Evolutionary conservation across 1,140 invertebrate genomes (phyloP), one percentile per base, ranked within the genome.

Genomic region (Eurosta solidaginis): DNA sequence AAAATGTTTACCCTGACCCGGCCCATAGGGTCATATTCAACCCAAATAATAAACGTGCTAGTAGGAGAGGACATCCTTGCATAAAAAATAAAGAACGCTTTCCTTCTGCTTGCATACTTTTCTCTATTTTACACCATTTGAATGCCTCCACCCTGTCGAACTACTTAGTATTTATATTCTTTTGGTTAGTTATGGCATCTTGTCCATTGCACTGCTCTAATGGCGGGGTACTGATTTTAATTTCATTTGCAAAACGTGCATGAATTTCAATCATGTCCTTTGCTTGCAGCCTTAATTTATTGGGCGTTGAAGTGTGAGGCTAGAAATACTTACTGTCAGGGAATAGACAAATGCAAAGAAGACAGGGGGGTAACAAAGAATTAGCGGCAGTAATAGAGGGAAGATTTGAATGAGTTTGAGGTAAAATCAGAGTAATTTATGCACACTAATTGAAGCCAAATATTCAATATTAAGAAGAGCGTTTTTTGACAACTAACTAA

Each of bases 161-260:
- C 17, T 27, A 47, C 22, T 74, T 74, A 27, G 22, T 20, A 74
- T 74, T 74, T 29, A 74, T 47, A 74, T 36, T 9, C 59, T 74
- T n/a, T 27, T 36, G 20, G 27, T 22, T 45, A 47, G 44, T 44
- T 27, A 36, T 27, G 25, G 42, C 17, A 10, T 20, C 14, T 74
- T 74, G 25, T 74, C 73, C 10, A 68, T 40, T 68, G 59, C 27
- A 40, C 14, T 33, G 59, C 59, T 40, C 54, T 74, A 45, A 25
- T 47, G 17, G 25, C 40, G n/a, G 10, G 33, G 68, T 74, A 74
- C 45, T 76, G 75, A 76, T 54, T 76, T 68, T 76, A 76, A 76
- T 76, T 76, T 76, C 27, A 76, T 76, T 54, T 36, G 47, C 27
- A 52, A 76, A 76, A 52, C 75, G 75, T 76, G 49, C 45, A 52